Percentiles rank a stretch among this genome's conserved stretches.
Conservation (phyloP, 2,888 invertebrate genomes). For the Platycheirus rosarum region DNA sequence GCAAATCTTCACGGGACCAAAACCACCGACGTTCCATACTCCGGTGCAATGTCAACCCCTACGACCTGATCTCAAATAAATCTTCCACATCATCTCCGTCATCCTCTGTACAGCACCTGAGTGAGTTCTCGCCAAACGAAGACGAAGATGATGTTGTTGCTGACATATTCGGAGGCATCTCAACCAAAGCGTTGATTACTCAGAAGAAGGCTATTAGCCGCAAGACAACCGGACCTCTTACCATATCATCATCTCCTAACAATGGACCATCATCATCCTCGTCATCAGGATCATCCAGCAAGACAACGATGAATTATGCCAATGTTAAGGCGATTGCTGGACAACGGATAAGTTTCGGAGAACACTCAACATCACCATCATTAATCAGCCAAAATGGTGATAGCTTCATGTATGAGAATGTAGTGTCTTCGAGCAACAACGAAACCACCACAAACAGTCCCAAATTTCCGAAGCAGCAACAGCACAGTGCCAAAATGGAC, state of each 20-base stretch:
- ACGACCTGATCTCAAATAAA: conserved; percentile 88
- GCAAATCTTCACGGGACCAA: conserved; percentile 76
- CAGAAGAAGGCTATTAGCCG: conserved; percentile 59
- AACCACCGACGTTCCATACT: conserved; percentile 87
- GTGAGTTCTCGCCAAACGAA: conserved; percentile 83
- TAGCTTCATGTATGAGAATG: conserved; percentile 83
- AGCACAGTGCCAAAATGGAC: conserved; percentile 63
- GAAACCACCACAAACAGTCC: conserved; percentile 36
- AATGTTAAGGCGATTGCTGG: conserved; percentile 87
- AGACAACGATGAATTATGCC: conserved; percentile 79
- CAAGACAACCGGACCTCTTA: conserved; percentile 51
- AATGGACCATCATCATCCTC: conserved; percentile 75
- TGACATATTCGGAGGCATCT: conserved; percentile 76
- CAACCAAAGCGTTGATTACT: conserved; percentile 46
- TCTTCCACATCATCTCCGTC: conserved; percentile 65
- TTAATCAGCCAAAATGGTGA: conserved; percentile 80
- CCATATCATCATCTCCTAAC: conserved; percentile 48
- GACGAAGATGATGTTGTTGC: conserved; percentile 82
- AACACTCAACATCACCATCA: conserved; percentile 81
- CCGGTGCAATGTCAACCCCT: conserved; percentile 93
- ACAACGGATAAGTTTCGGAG: conserved; percentile 87
- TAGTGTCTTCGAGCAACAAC: conserved; percentile 28
- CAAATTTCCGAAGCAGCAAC: too few species aligned
- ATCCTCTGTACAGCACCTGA: conserved; percentile 77
- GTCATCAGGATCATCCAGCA: conserved; percentile 56